phyloP scores from a whole-genome alignment of 2,113 vertebrate species.

The Propithecus coquereli region DNA sequence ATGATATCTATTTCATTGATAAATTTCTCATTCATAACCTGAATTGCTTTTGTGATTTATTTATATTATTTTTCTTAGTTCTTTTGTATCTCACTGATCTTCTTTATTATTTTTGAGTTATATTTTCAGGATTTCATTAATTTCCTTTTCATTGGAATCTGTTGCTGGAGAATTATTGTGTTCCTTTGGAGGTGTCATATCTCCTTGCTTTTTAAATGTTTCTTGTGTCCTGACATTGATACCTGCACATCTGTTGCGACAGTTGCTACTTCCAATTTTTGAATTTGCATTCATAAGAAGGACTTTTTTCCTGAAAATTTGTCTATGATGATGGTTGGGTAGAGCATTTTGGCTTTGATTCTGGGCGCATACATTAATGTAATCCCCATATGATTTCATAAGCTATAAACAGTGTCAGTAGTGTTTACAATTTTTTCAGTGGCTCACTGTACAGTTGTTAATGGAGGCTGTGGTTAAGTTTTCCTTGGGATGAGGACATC shows the following conservation, averaged over 20 bases:
- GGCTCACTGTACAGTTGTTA: not conserved
- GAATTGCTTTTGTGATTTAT: not conserved
- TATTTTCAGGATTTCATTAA: not conserved
- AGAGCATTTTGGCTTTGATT: not conserved
- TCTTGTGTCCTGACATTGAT: not conserved
- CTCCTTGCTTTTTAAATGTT: not conserved
- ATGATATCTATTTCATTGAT: not conserved
- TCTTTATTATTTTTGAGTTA: not conserved
- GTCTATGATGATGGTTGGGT: not conserved
- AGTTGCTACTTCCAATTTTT: not conserved
- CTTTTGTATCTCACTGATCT: not conserved
- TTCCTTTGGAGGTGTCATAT: not conserved
- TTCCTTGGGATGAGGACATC: not conserved
- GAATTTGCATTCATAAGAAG: not conserved
- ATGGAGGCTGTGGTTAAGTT: not conserved
- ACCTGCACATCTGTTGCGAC: not conserved
- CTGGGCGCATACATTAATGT: not conserved
- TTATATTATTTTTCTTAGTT: not conserved
- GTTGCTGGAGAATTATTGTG: not conserved
- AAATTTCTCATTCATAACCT: not conserved
- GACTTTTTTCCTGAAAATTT: not conserved
- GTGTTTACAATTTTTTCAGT: not conserved
- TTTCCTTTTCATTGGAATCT: not conserved
- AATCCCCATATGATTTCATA: not conserved
- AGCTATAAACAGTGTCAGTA: not conserved